A percentile compares a stretch with the other conserved stretches of the same genome.
Conservation (phyloP, 2,113 vertebrate genomes). For the Nibea coibor region DNA sequence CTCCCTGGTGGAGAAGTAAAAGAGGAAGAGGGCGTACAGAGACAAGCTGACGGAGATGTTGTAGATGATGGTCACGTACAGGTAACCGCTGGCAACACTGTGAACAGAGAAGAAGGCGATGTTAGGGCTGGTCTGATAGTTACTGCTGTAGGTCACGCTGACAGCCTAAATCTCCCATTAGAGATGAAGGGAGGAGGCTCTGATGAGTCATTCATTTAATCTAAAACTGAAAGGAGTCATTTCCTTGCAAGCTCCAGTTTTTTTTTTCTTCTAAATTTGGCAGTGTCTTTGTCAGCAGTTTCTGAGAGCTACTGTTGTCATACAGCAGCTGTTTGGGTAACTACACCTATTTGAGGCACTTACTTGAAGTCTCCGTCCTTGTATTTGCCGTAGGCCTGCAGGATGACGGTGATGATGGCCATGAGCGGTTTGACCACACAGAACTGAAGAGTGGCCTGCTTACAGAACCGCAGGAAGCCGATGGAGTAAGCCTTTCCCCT, state of each 20-base stretch:
- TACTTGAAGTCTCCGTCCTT: conserved; percentile 98
- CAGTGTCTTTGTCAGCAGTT: not conserved
- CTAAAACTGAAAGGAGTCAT: not conserved
- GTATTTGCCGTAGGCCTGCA: conserved; percentile 97
- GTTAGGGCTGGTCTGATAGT: not conserved
- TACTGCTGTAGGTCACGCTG: not conserved
- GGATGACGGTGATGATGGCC: conserved; percentile 93
- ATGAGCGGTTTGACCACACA: conserved; percentile 99
- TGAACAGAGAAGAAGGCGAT: conserved; percentile 12
- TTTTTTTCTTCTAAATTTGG: not conserved
- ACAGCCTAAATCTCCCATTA: conserved; percentile 7
- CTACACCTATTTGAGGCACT: conserved; percentile 49
- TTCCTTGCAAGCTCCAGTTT: not conserved
- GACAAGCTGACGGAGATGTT: conserved; percentile 97
- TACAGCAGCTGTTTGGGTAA: not conserved
- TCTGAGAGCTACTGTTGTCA: not conserved
- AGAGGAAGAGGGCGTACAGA: conserved; percentile 96
- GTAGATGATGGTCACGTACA: conserved; percentile 96
- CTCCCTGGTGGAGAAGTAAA: conserved; percentile 93
- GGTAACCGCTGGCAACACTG: conserved; percentile 93
- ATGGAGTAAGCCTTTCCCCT: conserved; percentile 97
- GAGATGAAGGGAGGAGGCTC: conserved; percentile 22
- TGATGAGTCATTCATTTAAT: conserved; percentile 15
- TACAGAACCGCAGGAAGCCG: conserved; percentile 96
- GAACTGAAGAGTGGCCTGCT: conserved; percentile 98